Percentiles rank a stretch among this genome's conserved stretches.
Evolutionary conservation across 2,797 vertebrate genomes (phyloP).

Genomic region (Petrocephalus sullivani): DNA sequence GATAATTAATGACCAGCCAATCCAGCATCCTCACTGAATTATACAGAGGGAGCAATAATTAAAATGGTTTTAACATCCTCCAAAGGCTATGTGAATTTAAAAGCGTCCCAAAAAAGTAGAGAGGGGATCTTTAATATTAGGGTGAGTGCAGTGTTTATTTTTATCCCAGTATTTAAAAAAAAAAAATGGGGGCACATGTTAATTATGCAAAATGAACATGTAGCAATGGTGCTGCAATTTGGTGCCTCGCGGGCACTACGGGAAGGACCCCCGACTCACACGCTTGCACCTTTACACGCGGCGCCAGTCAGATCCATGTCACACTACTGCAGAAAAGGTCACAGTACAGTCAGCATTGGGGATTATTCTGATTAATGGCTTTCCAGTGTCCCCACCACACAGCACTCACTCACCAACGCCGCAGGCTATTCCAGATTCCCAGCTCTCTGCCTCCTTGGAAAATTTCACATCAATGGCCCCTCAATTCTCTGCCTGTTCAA

Average conservation of each 20-base stretch:
- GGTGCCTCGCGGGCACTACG: not conserved
- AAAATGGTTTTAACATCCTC: slow-evolving; percentile 20
- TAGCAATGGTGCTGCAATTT: not conserved
- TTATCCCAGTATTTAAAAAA: slow-evolving; percentile 14
- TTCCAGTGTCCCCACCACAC: not conserved
- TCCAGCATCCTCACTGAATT: slow-evolving; percentile 21
- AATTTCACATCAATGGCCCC: not conserved
- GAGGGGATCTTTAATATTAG: slow-evolving; percentile 19
- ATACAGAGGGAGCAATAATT: slow-evolving; percentile 21
- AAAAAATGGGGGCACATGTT: slow-evolving; percentile 17
- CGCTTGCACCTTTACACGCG: not conserved
- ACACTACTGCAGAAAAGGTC: not conserved
- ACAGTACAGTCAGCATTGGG: not conserved
- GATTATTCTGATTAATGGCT: not conserved
- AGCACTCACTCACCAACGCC: not conserved
- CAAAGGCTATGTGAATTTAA: slow-evolving; percentile 17
- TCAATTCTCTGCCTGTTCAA: not conserved
- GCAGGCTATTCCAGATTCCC: not conserved
- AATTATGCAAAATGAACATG: slow-evolving; percentile 11
- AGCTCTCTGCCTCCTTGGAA: not conserved
- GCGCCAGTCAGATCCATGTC: not conserved
- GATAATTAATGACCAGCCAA: slow-evolving; percentile 28
- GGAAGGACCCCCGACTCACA: not conserved
- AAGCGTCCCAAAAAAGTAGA: slow-evolving; percentile 10
- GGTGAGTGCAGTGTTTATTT: slow-evolving; percentile 21